These are phyloP conservation scores for Pangasius mekongensis DNA, from an alignment of 2,797 vertebrate genomes.

Conservation along the genomic window DNA sequence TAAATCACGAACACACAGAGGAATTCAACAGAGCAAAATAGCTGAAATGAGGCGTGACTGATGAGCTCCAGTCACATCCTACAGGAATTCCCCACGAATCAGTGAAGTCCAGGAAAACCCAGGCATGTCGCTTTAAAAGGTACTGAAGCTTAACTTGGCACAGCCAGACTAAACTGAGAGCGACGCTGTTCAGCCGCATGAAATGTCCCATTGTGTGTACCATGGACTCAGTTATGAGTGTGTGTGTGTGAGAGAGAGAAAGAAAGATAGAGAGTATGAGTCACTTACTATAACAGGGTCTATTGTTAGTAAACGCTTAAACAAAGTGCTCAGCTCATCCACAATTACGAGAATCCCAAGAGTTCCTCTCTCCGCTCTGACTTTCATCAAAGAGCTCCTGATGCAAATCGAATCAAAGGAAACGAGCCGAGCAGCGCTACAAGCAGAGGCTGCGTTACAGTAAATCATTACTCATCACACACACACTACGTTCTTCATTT, in stretches of 20 bases:
- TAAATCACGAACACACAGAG: neutral
- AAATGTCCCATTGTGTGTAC: slow-evolving; percentile 46
- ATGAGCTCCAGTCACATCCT: neutral
- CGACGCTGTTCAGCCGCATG: slow-evolving; percentile 11
- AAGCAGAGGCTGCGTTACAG: no score
- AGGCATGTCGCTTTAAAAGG: neutral
- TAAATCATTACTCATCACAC: no score
- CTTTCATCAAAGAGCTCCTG: slow-evolving; percentile 12
- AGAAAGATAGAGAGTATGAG: neutral
- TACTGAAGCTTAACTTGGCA: slow-evolving; percentile 20
- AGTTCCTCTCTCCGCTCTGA: neutral
- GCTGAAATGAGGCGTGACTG: neutral
- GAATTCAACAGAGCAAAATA: neutral
- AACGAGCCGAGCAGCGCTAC: neutral
- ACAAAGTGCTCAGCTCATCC: neutral
- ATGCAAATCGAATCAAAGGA: slow-evolving; percentile 18
- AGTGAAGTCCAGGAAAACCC: neutral
- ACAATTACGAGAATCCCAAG: slow-evolving; percentile 29
- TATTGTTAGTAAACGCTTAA: slow-evolving; percentile 43
- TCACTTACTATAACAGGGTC: slow-evolving; percentile 35
- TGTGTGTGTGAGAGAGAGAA: neutral
- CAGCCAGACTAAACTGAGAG: neutral
- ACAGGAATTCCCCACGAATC: slow-evolving; percentile 3
- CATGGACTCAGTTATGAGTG: neutral
- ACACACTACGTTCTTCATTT: no score